Evolutionary conservation across 1,140 invertebrate species (phyloP).

Genomic region (Teleopsis dalmanni): DNA sequence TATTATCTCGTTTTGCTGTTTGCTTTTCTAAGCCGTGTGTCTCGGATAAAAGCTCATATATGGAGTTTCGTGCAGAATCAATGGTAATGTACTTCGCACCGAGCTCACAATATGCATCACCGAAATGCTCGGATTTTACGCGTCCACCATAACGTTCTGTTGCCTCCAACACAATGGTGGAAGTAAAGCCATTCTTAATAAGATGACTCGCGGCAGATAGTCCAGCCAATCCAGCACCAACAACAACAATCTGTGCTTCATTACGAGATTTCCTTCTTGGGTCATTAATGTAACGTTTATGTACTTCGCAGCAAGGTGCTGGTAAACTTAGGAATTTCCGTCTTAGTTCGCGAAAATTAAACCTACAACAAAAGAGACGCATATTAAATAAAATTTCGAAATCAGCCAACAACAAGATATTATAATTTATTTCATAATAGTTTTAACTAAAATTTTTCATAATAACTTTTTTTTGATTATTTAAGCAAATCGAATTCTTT

Average conservation of each 20-base stretch:
- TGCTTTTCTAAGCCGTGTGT: constrained; percentile 25
- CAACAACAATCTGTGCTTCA: constrained; percentile 58
- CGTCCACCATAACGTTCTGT: constrained; percentile 67
- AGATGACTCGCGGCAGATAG: constrained; percentile 65
- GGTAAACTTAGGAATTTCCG: too few species aligned
- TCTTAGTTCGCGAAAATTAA: too few species aligned
- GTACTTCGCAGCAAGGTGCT: too few species aligned
- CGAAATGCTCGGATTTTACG: constrained; percentile 65
- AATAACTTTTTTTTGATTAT: too few species aligned
- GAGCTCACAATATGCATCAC: constrained; percentile 64
- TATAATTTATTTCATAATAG: too few species aligned
- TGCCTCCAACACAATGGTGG: constrained; percentile 64
- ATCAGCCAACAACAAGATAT: too few species aligned
- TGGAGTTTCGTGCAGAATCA: constrained; percentile 29
- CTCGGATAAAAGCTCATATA: constrained; percentile 31
- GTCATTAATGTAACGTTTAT: constrained; percentile 12
- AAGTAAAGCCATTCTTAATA: constrained; percentile 58
- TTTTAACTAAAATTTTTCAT: too few species aligned
- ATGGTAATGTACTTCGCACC: constrained; percentile 49
- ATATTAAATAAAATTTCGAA: too few species aligned
- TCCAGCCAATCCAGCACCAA: constrained; percentile 69
- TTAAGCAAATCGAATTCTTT: too few species aligned
- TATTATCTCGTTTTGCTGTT: constrained; percentile 16
- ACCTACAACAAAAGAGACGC: too few species aligned
- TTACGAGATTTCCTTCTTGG: constrained; percentile 3